phyloP scores from a whole-genome alignment of 1,140 invertebrate genomes.

The Aradophagus sp. region DNA sequence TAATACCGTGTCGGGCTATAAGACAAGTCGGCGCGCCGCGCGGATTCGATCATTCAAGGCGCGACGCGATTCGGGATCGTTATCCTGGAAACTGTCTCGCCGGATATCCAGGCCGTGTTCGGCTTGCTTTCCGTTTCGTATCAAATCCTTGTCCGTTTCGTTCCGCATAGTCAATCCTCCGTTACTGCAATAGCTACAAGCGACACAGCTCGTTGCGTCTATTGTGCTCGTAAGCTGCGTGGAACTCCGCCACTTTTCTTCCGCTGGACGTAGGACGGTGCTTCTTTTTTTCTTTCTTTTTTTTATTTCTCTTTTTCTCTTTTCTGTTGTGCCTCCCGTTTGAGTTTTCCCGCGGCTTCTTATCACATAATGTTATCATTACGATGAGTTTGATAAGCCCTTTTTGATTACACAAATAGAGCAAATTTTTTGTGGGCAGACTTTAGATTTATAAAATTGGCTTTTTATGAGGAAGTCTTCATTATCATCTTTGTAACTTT shows the following conservation, averaged over 20 bases:
- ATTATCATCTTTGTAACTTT: too few species aligned
- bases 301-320: too few species aligned
- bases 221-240: conserved; percentile 57
- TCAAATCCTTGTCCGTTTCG: conserved; percentile 59
- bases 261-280: conserved; percentile 46
- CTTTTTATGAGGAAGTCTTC: too few species aligned
- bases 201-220: conserved; percentile 60
- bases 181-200: conserved; percentile 53
- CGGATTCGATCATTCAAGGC: conserved; percentile 1
- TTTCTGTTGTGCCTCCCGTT: too few species aligned
- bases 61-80: conserved; percentile 41
- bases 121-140: conserved; percentile 54
- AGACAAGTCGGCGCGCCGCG: too few species aligned
- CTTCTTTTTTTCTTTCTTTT: conserved; percentile 15
- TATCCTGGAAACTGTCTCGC: conserved; percentile 48
- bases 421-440: too few species aligned
- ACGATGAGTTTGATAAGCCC: too few species aligned
- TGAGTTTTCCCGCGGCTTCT: too few species aligned
- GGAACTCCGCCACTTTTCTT: conserved; percentile 44
- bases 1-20: too few species aligned
- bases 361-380: too few species aligned
- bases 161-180: conserved; percentile 58
- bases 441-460: too few species aligned
- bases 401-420: too few species aligned
- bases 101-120: conserved; percentile 54